Evolutionary conservation across 2,888 invertebrate genomes (phyloP).

Genomic region (Pantelozetes paolii): DNA sequence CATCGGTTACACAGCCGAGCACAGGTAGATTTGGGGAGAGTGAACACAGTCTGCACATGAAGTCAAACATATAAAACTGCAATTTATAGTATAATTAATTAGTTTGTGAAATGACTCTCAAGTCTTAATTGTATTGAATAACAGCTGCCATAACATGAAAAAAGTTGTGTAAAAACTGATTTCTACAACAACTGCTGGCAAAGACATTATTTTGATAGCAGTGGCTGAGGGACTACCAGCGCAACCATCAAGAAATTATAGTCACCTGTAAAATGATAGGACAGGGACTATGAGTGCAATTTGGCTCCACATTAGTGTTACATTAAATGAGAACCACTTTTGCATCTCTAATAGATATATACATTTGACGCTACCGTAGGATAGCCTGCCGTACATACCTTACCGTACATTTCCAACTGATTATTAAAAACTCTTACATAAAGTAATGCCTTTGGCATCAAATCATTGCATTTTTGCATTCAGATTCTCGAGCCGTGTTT

Average conservation of each 20-base stretch:
- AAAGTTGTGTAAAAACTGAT: constrained; percentile 25
- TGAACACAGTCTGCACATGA: too few species aligned
- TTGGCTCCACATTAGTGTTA: constrained; percentile 18
- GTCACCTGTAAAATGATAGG: constrained; percentile 32
- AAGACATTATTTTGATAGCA: constrained; percentile 25
- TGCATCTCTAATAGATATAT: constrained; percentile 32
- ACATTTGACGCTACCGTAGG: constrained; percentile 3
- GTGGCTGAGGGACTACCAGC: background rate
- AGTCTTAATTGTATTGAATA: constrained; percentile 1
- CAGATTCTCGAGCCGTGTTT: constrained; percentile 19
- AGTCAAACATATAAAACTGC: background rate
- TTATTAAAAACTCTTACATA: constrained; percentile 13
- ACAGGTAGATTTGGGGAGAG: background rate
- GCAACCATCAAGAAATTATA: constrained; percentile 33
- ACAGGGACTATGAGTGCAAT: constrained; percentile 11
- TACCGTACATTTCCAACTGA: constrained; percentile 7
- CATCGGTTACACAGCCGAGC: background rate
- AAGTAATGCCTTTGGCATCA: constrained; percentile 14
- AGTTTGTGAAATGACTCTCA: constrained; percentile 3
- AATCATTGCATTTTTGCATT: constrained; percentile 29
- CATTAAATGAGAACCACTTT: constrained; percentile 30
- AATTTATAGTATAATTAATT: constrained; percentile 26
- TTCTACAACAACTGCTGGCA: constrained; percentile 22
- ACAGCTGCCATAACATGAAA: constrained; percentile 29
- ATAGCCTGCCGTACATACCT: too few species aligned